These are phyloP conservation scores for Neuroscelio doddi DNA, from an alignment of 2,888 invertebrate genomes.

Conservation along the genomic window DNA sequence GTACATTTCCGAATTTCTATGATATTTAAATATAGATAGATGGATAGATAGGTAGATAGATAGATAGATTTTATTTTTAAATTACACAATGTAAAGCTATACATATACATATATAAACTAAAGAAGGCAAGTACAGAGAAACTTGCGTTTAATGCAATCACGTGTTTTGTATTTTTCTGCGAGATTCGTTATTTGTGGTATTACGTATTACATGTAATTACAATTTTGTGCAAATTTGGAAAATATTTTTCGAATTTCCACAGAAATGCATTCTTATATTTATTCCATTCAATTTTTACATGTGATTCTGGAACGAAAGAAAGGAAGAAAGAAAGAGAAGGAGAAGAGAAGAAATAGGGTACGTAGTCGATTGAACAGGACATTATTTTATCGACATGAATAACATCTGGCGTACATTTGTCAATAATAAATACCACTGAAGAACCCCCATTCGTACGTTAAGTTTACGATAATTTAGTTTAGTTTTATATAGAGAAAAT, in stretches of 20 bases:
- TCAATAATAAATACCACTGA: conserved; percentile 16
- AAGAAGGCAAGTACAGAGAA: conserved; percentile 1
- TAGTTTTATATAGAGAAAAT: conserved; percentile 34
- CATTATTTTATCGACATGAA: conserved; percentile 13
- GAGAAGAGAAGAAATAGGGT: neutral
- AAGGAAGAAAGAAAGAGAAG: conserved; percentile 7
- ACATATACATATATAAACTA: conserved; percentile 15
- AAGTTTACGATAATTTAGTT: conserved; percentile 38
- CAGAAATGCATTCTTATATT: conserved; percentile 13
- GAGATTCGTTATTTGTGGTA: conserved; percentile 8
- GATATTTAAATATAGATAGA: conserved; percentile 10
- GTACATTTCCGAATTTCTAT: conserved; percentile 3
- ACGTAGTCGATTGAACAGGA: too few species aligned
- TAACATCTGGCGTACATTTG: conserved; percentile 16
- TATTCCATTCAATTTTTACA: conserved; percentile 21
- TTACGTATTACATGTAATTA: conserved; percentile 20
- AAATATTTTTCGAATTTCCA: too few species aligned
- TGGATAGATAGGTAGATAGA: conserved; percentile 6
- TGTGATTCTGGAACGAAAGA: conserved; percentile 2
- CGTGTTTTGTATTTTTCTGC: neutral
- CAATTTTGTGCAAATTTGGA: too few species aligned
- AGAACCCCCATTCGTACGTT: conserved; percentile 16
- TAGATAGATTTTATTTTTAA: conserved; percentile 5
- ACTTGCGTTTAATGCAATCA: conserved; percentile 6
- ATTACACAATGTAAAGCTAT: conserved; percentile 2